These are phyloP conservation scores for Bergia puertoricense DNA, from an alignment of 92 coral and sea anemone species.

Conservation along the genomic window DNA sequence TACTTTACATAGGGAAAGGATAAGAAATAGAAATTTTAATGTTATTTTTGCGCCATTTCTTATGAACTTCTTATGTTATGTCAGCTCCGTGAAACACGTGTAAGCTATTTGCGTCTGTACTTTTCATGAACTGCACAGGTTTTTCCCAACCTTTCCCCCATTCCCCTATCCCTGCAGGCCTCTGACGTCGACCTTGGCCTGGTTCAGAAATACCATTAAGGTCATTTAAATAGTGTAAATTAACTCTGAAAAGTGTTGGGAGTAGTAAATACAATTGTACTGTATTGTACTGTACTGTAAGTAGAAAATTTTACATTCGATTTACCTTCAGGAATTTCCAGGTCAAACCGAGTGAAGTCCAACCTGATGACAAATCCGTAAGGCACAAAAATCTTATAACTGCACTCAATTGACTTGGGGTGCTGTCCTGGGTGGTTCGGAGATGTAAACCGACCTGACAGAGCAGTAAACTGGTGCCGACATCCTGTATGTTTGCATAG, in stretches of 20 bases:
- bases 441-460: constrained; percentile 74
- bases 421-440: constrained; percentile 87
- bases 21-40: too few relatives aligned
- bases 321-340: constrained; percentile 84
- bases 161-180: too few relatives aligned
- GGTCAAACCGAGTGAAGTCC: constrained; percentile 67
- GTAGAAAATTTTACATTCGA: background rate
- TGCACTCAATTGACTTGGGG: constrained; percentile 76
- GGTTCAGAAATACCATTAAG: too few relatives aligned
- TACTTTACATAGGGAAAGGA: too few relatives aligned
- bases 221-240: too few relatives aligned
- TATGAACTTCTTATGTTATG: too few relatives aligned
- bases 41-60: too few relatives aligned
- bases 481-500: constrained; percentile 62
- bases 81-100: too few relatives aligned
- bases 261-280: background rate
- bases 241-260: background rate
- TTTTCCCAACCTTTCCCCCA: too few relatives aligned
- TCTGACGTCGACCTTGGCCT: too few relatives aligned
- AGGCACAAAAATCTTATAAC: constrained; percentile 70
- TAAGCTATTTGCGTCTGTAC: too few relatives aligned
- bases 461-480: constrained; percentile 60
- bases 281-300: background rate
- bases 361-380: constrained; percentile 59
- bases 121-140: too few relatives aligned